Base-by-base conservation (phyloP, 2,797 vertebrate species). In the Anguilla obscura region DNA sequence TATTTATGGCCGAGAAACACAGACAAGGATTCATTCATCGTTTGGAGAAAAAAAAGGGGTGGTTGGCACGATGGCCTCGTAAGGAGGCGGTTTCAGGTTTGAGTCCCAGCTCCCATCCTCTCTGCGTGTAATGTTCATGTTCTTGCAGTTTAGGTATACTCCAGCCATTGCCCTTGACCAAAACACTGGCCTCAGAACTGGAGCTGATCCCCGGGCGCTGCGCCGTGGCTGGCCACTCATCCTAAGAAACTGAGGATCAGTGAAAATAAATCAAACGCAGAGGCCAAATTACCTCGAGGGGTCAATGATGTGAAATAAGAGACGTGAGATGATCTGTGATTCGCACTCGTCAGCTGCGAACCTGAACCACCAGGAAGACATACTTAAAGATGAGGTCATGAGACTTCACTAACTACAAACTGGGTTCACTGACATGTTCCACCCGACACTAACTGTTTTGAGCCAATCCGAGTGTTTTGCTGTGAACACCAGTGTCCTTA, bases 281-380 rank as follows among this genome's bases (percentile, higher is more conserved):
- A 45, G 40, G 40, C 40, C 40, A 45, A 45, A 45, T 45, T 45
- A 45, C 40, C 40, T 45, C 0, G 40, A 45, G 40, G 40, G 40
- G 40, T 45, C 40, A 45, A 45, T 45, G 40, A 45, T 45, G 80
- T 89, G 52, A 21, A 86, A 40, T 66, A 45, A 69, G 33, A 93
- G 69, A 74, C 88, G 91, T 90, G 88, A 85, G 69, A 9, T 54
- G 8, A 85, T 71, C 86, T 7, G 3, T 40, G 69, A 40, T 80
- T 63, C 16, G 40, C 88, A 58, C 89, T 86, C 87, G 63, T 50
- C 86, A 90, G 89, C 92, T 45, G 36, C 36, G 36, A 40, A 88
- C 86, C 63, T 33, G 86, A 89, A n/a, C 69, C 87, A 90, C 86
- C 89, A 90, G 80, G 48, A 27, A 52, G 48, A 24, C 6, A 24